Base-by-base conservation (phyloP, 1,140 invertebrate species). In the Diachasma alloeum region DNA sequence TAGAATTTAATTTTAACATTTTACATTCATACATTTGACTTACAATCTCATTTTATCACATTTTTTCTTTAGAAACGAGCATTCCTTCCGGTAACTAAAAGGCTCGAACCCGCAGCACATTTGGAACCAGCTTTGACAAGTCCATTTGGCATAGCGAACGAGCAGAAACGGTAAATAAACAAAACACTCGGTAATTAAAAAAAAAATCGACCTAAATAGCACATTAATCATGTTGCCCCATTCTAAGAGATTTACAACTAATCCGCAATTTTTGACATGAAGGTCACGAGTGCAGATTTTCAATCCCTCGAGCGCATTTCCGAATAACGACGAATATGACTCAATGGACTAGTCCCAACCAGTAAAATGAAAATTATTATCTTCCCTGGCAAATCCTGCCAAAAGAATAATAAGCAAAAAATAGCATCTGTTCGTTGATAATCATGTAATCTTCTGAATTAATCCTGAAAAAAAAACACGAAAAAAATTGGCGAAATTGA, bases 161-260 rank as follows among this genome's bases (percentile, higher is more conserved):
- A 56, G 22, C 85, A 86, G 17, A 81, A 59, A 68, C 85, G 86
- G 86, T 87, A 85, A 80, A 31, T 15, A 73, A 74, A 37, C 17
- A 56, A 56, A 5, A 53, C 5, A 48, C 13, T 17, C 8, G 1
- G 37, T 44, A 46, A 24, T 11, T n/a, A n/a, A n/a, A n/a, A n/a
- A n/a, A n/a, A n/a, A n/a, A n/a, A n/a, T n/a, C n/a, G n/a, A n/a
- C n/a, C n/a, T n/a, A n/a, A n/a, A n/a, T 19, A 19, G 31, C 2
- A 9, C 5, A 71, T 31, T 26, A 63, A 53, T 19, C 10, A 19
- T 19, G 4, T 63, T 19, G 59, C 8, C 15, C 4, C 1, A 19
- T 63, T 26, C 59, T 22, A 26, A 22, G 19, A 63, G 4, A 53
- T 53, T 53, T 19, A 53, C 48, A 15, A 53, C 48, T 53, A 53